Percentiles rank a stretch among this genome's conserved stretches.
Evolutionary conservation across 2,888 invertebrate genomes (phyloP).

Genomic region (Salticus scenicus): DNA sequence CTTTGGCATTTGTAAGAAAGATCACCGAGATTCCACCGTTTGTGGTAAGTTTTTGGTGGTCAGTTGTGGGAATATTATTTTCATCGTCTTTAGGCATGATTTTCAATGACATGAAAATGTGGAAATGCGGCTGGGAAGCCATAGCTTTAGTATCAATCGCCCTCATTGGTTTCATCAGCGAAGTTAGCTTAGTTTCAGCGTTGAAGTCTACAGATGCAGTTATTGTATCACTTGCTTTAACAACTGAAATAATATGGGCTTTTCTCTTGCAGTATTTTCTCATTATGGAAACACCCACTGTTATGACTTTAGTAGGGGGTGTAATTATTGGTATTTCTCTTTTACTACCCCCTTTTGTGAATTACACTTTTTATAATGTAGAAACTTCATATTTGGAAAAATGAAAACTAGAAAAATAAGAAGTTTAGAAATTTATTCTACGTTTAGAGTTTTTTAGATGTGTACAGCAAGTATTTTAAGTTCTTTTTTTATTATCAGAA

Average conservation of each 20-base stretch:
- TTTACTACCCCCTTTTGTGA: slow-evolving; percentile 14
- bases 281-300: background rate
- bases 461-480: no score
- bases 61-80: slow-evolving; percentile 35
- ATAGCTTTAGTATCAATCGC: slow-evolving; percentile 23
- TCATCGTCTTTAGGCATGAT: slow-evolving; percentile 2
- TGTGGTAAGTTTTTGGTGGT: slow-evolving; percentile 63
- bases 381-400: no score
- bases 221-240: slow-evolving; percentile 47
- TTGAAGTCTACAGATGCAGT: slow-evolving; percentile 47
- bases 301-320: slow-evolving; percentile 36
- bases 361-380: no score
- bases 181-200: slow-evolving; percentile 44
- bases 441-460: no score
- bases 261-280: slow-evolving; percentile 47
- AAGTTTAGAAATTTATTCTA: no score
- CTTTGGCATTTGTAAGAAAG: slow-evolving; percentile 48
- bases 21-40: slow-evolving; percentile 49
- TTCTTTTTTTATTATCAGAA: no score
- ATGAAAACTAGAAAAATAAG: no score
- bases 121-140: slow-evolving; percentile 38
- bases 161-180: slow-evolving; percentile 40
- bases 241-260: slow-evolving; percentile 55
- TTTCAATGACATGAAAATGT: background rate
- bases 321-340: slow-evolving; percentile 26